Percentiles rank a stretch among this genome's conserved stretches.
These are phyloP conservation scores for Centroberyx gerrardi DNA, from an alignment of 2,797 vertebrate genomes.

Conservation along the genomic window DNA sequence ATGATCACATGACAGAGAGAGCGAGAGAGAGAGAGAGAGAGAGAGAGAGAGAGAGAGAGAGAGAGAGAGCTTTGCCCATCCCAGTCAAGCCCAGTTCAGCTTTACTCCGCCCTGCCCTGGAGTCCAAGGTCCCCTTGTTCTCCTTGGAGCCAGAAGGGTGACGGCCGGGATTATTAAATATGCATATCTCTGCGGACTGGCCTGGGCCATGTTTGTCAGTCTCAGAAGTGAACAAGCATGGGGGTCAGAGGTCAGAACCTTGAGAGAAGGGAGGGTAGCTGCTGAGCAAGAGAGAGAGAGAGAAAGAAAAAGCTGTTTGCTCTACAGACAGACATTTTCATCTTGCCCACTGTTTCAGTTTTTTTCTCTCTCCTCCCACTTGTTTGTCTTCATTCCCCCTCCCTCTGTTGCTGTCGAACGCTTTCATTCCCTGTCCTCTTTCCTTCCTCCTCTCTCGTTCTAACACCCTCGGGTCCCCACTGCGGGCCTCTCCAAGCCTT, in stretches of 20 bases:
- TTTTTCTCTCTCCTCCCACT: slow-evolving; percentile 12
- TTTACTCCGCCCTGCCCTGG: slow-evolving; percentile 17
- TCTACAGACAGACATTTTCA: slow-evolving; percentile 1
- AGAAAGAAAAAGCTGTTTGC: not conserved
- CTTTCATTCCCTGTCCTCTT: slow-evolving; percentile 7
- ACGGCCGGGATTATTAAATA: slow-evolving; percentile 45
- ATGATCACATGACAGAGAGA: not conserved
- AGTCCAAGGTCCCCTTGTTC: slow-evolving; percentile 63
- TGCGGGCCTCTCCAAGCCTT: slow-evolving; percentile 50
- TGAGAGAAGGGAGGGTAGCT: not conserved
- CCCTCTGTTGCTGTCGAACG: not conserved
- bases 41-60: slow-evolving; percentile 1
- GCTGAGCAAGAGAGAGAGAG: not conserved
- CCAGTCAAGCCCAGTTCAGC: slow-evolving; percentile 12
- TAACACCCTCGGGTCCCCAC: slow-evolving; percentile 20
- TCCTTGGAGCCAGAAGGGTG: slow-evolving; percentile 10
- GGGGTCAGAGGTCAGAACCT: not conserved
- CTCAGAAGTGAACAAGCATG: slow-evolving; percentile 3
- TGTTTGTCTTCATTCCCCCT: slow-evolving; percentile 21
- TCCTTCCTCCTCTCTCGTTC: slow-evolving; percentile 20
- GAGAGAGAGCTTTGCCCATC: slow-evolving; percentile 28
- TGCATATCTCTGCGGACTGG: slow-evolving; percentile 15
- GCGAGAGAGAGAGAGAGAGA: slow-evolving; percentile 36
- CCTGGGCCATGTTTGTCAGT: slow-evolving; percentile 21
- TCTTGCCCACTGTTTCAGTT: slow-evolving; percentile 6